phyloP scores from a whole-genome alignment of 2,113 vertebrate species.

The Brachionichthys hirsutus region DNA sequence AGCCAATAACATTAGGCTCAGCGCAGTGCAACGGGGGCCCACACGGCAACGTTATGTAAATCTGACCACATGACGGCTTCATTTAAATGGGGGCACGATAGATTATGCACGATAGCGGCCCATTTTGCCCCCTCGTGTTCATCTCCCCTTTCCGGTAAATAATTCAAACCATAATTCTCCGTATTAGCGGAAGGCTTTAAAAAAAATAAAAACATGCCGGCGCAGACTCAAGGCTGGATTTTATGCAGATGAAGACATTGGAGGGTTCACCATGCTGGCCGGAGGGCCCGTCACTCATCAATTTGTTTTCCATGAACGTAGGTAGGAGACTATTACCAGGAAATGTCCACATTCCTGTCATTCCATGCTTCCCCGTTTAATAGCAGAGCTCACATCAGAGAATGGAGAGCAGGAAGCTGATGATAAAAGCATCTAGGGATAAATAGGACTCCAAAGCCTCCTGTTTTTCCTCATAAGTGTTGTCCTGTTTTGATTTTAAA shows the following conservation, averaged over 20 bases:
- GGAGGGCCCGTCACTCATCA: slow-evolving; percentile 76
- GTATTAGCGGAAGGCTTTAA: slow-evolving; percentile 67
- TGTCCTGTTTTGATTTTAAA: slow-evolving; percentile 22
- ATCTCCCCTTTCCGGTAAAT: slow-evolving; percentile 65
- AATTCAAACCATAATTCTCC: slow-evolving; percentile 67
- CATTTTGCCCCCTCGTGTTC: slow-evolving; percentile 56
- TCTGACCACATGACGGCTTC: slow-evolving; percentile 74
- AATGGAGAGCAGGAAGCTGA: slow-evolving; percentile 8
- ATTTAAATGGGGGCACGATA: slow-evolving; percentile 63
- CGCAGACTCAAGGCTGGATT: slow-evolving; percentile 56
- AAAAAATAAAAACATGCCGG: slow-evolving; percentile 65
- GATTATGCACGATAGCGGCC: slow-evolving; percentile 70
- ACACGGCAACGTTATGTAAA: slow-evolving; percentile 79
- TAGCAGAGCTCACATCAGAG: slow-evolving; percentile 11
- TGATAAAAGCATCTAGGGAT: slow-evolving; percentile 2
- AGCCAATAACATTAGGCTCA: slow-evolving; percentile 73
- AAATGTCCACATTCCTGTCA: slow-evolving; percentile 43
- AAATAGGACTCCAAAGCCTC: no score
- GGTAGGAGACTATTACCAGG: slow-evolving; percentile 54
- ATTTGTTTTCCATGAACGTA: slow-evolving; percentile 72
- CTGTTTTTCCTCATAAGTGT: no score
- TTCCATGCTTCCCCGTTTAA: slow-evolving; percentile 31
- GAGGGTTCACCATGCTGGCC: slow-evolving; percentile 68
- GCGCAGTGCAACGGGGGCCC: slow-evolving; percentile 58
- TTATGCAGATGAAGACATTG: slow-evolving; percentile 60